Conservation (phyloP, 2,797 vertebrate species). For the Muraenolepis orangiensis region DNA sequence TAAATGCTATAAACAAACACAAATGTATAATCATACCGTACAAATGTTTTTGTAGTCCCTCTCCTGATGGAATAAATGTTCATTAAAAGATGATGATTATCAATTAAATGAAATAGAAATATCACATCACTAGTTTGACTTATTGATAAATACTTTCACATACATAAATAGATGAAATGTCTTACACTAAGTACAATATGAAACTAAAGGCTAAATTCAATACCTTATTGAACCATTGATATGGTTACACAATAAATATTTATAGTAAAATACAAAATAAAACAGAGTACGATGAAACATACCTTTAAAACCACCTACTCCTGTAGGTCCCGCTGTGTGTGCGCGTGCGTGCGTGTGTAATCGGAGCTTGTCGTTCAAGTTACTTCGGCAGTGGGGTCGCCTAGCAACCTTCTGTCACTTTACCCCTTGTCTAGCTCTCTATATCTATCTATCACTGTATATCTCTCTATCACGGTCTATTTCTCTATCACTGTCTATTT, state of each 20-base stretch:
- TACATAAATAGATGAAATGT: too few relatives aligned
- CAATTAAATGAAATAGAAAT: background rate
- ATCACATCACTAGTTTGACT: background rate
- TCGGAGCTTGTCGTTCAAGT: background rate
- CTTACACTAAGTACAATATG: background rate
- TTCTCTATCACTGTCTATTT: background rate
- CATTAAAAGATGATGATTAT: background rate
- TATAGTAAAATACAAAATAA: background rate
- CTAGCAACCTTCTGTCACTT: background rate
- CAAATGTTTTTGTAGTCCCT: too few relatives aligned
- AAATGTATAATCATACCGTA: too few relatives aligned
- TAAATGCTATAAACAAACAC: background rate
- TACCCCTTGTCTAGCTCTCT: background rate
- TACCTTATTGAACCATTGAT: background rate
- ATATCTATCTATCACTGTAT: too few relatives aligned
- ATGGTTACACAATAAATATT: background rate
- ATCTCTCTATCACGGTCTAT: background rate
- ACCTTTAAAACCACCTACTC: background rate
- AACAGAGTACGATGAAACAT: background rate
- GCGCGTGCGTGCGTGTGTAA: background rate
- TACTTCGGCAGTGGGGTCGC: background rate
- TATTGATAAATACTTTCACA: too few relatives aligned
- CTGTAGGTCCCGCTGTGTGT: background rate
- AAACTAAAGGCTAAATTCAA: too few relatives aligned
- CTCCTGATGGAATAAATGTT: background rate